These are phyloP conservation scores for Coenonympha glycerion DNA, from an alignment of 2,888 invertebrate genomes.

Conservation along the genomic window DNA sequence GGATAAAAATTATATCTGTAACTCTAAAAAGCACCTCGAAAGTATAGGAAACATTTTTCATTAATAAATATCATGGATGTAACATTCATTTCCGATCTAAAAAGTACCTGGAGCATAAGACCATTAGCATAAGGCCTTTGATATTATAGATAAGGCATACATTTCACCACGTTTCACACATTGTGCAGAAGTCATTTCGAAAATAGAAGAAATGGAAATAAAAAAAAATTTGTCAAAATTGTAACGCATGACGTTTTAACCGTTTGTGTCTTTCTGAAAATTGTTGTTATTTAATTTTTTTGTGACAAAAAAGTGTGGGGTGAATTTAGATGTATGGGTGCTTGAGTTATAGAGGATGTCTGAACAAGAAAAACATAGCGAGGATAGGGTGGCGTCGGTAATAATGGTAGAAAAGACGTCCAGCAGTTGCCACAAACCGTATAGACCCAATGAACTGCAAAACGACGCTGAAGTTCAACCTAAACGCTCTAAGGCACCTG, in stretches of 20 bases:
- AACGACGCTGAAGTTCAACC: conserved; percentile 45
- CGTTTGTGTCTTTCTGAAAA: conserved; percentile 50
- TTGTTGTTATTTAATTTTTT: conserved; percentile 44
- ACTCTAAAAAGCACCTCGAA: no score
- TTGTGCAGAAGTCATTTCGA: conserved; percentile 42
- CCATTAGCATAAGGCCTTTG: no score
- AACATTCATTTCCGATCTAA: no score
- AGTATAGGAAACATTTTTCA: no score
- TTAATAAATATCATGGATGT: no score
- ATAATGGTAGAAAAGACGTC: conserved; percentile 49
- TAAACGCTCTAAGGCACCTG: conserved; percentile 51
- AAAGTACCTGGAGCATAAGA: no score
- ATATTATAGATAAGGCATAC: no score
- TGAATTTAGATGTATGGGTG: conserved; percentile 50
- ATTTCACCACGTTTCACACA: no score
- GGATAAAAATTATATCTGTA: no score
- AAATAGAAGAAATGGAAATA: conserved; percentile 55
- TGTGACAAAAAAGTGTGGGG: conserved; percentile 49
- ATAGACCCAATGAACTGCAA: conserved; percentile 43
- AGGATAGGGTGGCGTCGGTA: conserved; percentile 33
- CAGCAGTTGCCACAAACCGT: conserved; percentile 40
- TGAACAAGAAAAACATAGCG: conserved; percentile 51
- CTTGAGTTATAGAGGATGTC: conserved; percentile 53
- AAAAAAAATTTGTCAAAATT: conserved; percentile 63
- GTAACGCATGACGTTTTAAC: conserved; percentile 56